Percentiles rank a stretch among this genome's conserved stretches.
Conservation (phyloP, 1,140 invertebrate genomes). For the Marisa cornuarietis region DNA sequence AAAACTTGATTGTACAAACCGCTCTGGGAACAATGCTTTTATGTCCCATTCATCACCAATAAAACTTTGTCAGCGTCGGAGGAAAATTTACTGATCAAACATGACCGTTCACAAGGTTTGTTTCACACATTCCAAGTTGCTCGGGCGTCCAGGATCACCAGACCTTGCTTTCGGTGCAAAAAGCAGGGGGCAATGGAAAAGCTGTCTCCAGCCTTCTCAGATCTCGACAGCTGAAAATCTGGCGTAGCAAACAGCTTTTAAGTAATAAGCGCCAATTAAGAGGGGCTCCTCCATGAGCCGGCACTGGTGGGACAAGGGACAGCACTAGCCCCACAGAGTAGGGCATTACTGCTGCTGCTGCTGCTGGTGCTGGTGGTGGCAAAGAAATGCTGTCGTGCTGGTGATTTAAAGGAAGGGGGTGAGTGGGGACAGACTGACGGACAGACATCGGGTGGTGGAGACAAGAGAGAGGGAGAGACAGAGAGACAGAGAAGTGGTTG, state of each 20-base stretch:
- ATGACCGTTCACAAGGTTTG: slow-evolving; percentile 6
- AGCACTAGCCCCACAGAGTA: neutral
- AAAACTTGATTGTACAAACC: too few relatives aligned
- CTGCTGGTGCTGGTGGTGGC: neutral
- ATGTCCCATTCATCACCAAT: too few relatives aligned
- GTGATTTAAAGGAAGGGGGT: too few relatives aligned
- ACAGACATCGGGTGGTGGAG: too few relatives aligned
- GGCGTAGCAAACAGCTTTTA: slow-evolving; percentile 7
- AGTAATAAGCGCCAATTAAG: slow-evolving; percentile 23
- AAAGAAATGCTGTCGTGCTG: neutral
- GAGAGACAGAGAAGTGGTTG: neutral
- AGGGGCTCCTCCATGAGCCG: too few relatives aligned
- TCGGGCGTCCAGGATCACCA: neutral
- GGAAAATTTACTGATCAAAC: slow-evolving; percentile 10
- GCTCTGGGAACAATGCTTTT: too few relatives aligned
- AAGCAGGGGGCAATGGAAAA: neutral
- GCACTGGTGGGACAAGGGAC: neutral
- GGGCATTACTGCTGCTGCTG: neutral
- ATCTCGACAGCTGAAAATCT: slow-evolving; percentile 4
- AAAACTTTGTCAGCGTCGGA: neutral
- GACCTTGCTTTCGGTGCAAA: slow-evolving; percentile 2
- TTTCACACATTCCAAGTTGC: neutral
- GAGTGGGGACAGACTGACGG: too few relatives aligned
- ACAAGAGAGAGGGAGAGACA: neutral
- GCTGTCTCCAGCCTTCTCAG: slow-evolving; percentile 1